Conservation (phyloP, 2,113 vertebrate species). For the Fregetta grallaria region DNA sequence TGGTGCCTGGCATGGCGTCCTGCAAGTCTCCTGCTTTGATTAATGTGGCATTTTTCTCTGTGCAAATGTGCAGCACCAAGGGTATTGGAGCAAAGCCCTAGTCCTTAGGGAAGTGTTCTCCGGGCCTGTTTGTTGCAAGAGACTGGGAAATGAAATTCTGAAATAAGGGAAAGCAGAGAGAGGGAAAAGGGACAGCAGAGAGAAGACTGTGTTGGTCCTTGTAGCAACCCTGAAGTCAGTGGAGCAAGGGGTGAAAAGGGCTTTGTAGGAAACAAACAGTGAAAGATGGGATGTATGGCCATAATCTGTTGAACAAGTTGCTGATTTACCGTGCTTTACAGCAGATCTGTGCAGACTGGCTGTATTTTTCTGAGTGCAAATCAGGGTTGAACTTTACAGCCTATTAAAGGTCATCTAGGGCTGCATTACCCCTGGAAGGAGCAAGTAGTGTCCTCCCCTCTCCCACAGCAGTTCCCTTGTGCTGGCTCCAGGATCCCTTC, state of each 20-base stretch:
- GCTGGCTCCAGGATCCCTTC: background rate
- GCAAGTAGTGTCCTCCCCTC: background rate
- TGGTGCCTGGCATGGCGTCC: accelerated
- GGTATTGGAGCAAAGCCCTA: background rate
- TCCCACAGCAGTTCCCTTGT: background rate
- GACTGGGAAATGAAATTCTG: background rate
- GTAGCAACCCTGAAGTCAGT: background rate
- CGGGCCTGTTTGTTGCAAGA: background rate
- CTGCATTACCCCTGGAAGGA: background rate
- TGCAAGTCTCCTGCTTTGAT: background rate
- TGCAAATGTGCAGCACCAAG: background rate
- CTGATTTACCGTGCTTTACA: background rate
- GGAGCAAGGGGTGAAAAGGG: background rate
- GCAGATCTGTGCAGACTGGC: background rate
- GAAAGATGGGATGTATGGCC: background rate
- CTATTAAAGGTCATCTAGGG: background rate
- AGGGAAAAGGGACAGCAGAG: background rate
- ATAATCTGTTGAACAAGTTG: background rate
- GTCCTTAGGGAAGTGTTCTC: background rate
- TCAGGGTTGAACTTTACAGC: background rate
- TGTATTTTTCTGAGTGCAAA: background rate
- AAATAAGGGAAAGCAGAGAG: background rate
- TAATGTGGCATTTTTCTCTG: background rate
- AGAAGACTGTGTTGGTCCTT: background rate
- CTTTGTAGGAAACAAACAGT: background rate